These are phyloP conservation scores for Dipodomys spectabilis DNA, from an alignment of 2,113 vertebrate species.

Conservation along the genomic window DNA sequence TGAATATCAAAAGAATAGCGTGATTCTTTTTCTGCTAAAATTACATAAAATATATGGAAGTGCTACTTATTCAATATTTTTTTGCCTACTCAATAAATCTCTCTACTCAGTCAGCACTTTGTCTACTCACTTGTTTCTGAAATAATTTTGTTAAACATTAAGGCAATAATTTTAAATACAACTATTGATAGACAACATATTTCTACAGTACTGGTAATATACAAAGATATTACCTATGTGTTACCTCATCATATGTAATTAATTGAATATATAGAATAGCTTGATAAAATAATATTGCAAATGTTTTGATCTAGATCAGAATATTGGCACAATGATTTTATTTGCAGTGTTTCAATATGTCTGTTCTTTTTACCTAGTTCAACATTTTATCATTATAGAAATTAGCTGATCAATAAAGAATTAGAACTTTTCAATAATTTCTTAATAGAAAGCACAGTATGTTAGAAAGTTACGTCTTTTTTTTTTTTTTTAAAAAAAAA, in stretches of 20 bases:
- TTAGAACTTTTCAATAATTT: constrained; percentile 40
- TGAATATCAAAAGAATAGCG: neutral
- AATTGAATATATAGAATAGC: neutral
- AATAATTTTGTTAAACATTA: constrained; percentile 9
- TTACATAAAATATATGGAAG: neutral
- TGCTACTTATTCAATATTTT: neutral
- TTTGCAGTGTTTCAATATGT: constrained; percentile 29
- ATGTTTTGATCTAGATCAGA: neutral
- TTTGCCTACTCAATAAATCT: neutral
- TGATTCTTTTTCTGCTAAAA: neutral
- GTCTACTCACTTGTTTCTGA: neutral
- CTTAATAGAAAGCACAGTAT: neutral
- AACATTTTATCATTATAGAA: neutral
- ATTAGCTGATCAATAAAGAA: neutral
- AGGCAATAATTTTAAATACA: constrained; percentile 10
- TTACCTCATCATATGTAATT: neutral
- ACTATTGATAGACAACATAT: neutral
- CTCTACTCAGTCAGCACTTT: neutral
- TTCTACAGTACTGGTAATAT: neutral
- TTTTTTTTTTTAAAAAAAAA: neutral
- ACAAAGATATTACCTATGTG: neutral
- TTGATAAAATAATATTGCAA: neutral
- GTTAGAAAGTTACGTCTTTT: neutral
- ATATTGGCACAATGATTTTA: constrained; percentile 28
- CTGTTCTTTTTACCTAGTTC: neutral